Base-by-base conservation (phyloP, 2,113 vertebrate genomes). In the Balaeniceps rex region DNA sequence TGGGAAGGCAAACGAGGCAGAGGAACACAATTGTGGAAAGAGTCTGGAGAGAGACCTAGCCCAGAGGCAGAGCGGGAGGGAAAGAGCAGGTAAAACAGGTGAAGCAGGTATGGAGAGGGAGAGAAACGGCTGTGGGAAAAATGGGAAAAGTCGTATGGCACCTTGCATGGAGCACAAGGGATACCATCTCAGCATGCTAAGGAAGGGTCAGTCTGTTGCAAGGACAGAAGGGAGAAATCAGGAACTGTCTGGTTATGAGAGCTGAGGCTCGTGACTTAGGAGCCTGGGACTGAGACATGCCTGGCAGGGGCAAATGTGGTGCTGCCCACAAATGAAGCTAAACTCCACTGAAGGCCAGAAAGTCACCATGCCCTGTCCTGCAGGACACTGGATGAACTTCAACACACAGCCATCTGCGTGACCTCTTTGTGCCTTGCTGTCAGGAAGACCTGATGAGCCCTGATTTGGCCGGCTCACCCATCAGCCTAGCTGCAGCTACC, bases 61-160 rank as follows among this genome's bases (percentile, higher is more conserved):
- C 87, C 58, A 76, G 66, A 77, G 88, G 87, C 87, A 94, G 63
- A 96, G 74, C 63, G 0, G 77, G 52, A 94, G 65, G 57, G 52
- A 91, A 79, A 60, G 70, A 95, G 81, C 94, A 95, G 87, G 93
- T 88, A 94, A 79, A 96, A 96, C 96, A 94, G 93, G 96, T 49
- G 87, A 95, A 85, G 71, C 95, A 87, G 46, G 94, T 95, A 94
- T 6, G n/a, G 51, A 96, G 46, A 80, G 34, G 49, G 60, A 83
- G 65, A 96, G 65, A 89, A 90, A 76, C 0, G 0, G 78, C 93
- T 93, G 93, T 94, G 91, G 84, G 96, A 94, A 96, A 95, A 94
- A 70, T 2, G 33, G 74, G 85, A 93, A 71, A 87, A 89, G 33
- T 19, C 31, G n/a, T 74, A 66, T 7, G 22, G 70, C 61, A 94